Evolutionary conservation across 2,797 vertebrate species (phyloP), one percentile per base, ranked within the genome.

Genomic region (Malurus leucopterus): DNA sequence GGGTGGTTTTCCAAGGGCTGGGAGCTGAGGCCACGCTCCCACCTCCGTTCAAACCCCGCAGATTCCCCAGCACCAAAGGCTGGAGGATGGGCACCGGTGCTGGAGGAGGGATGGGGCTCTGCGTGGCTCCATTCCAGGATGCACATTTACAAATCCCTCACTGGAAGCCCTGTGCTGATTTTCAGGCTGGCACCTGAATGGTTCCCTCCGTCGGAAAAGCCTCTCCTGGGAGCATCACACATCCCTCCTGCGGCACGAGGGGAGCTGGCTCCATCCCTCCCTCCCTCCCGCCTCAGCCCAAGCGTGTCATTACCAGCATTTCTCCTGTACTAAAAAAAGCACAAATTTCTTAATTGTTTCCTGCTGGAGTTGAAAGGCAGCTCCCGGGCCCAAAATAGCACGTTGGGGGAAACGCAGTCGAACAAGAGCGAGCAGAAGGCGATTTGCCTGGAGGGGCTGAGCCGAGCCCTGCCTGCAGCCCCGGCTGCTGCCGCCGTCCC

Each of bases 311-410:
- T 88, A 77, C 46, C 91, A 80, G 88, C 77, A 1, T 82, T 91
- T 82, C 91, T 92, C 72, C 92, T 24, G 68, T 20, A 74, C 95
- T 93, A 94, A 91, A 95, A 95, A 94, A 93, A 94, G 91, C 91
- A 70, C 86, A 36, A 2, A 79, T 93, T 92, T 86, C 89, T 91
- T 94, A 94, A 95, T 94, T 93, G 94, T 92, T 95, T 95, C 95
- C 94, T 94, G 92, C 78, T 88, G 75, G 75, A 93, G 68, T 82
- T 88, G 92, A 92, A 93, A 94, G 81, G 91, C 92, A 88, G 92
- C 91, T 91, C 86, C 78, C 1, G 6, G 69, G 81, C 91, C 78
- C 8, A 11, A 63, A 95, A 91, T 90, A 94, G 91, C 75, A 3
- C 11, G 0, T 1, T 61, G 62, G 41, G 87, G 83, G 89, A 86